Base-by-base conservation (phyloP, 2,797 vertebrate species). In the Eulemur mongoz region DNA sequence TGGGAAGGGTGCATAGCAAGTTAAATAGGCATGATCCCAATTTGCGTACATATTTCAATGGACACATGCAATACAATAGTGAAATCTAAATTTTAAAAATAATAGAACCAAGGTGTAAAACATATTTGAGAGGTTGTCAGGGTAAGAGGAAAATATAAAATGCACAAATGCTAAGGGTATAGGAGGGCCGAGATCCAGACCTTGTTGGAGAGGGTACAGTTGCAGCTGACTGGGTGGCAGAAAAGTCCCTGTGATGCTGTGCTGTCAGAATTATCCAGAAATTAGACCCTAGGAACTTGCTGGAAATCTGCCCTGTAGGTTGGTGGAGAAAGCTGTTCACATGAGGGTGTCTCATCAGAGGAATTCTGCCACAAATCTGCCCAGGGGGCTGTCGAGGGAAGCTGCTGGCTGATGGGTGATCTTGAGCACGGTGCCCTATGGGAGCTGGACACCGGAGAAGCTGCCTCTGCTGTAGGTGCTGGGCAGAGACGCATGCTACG, bases 181-280 rank as follows among this genome's bases (percentile, higher is more conserved):
- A 40, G 72, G 72, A 23, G 83, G n/a, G 35, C 52, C 2, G 15
- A 61, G 75, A 84, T 32, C 54, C 91, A 93, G 76, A 45, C 59
- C 27, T 52, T 9, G 0, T 11, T 61, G 43, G 54, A 85, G 52
- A 85, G 40, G 22, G 9, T 22, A 12, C 87, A 79, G 54, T n/a
- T 86, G 61, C 20, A 14, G 61, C 86, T 80, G n/a, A 43, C 32
- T 8, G 11, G 67, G 40, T 27, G 50, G 76, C 67, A 59, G 30
- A 54, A 76, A 72, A 32, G 50, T 59, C 38, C 8, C 76, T 43
- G 73, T 43, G 76, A 69, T 78, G 35, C 83, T 80, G 35, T 86
- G 17, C 32, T 87, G 80, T 88, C 72, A 89, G 93, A 93, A 59
- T 82, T 40, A 75, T 82, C 93, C 84, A 73, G 78, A 90, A 89